Conservation (phyloP, 1,140 invertebrate species). For the Danaus plexippus region DNA sequence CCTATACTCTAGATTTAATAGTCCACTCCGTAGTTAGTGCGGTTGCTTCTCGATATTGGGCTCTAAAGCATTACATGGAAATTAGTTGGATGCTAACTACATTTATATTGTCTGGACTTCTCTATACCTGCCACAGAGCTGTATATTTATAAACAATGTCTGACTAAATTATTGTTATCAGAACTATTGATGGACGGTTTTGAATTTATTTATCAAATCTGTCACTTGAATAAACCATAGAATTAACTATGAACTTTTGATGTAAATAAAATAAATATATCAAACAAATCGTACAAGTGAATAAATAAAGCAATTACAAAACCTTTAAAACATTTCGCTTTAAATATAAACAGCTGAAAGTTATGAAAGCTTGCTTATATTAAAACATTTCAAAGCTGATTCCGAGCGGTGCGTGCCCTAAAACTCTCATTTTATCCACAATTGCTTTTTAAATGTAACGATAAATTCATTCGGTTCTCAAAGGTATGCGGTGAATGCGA, state of each 20-base stretch:
- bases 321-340: no score
- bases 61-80: slow-evolving; percentile 15
- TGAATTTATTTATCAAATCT: no score
- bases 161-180: no score
- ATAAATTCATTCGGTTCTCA: slow-evolving; percentile 34
- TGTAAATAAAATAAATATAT: no score
- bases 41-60: slow-evolving; percentile 15
- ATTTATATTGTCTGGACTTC: slow-evolving; percentile 1
- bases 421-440: slow-evolving; percentile 26
- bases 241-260: no score
- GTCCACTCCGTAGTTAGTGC: slow-evolving; percentile 24
- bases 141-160: no score
- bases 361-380: background rate
- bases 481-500: slow-evolving; percentile 29
- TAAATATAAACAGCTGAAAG: slow-evolving; percentile 5
- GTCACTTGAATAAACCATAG: no score
- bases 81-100: slow-evolving; percentile 10
- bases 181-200: no score
- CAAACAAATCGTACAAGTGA: no score
- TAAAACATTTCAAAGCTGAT: slow-evolving; percentile 11
- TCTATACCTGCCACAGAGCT: background rate
- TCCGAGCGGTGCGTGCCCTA: slow-evolving; percentile 10
- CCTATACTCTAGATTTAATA: slow-evolving; percentile 24
- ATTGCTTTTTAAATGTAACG: slow-evolving; percentile 32
- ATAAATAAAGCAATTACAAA: no score